Conservation (phyloP, 1,140 invertebrate species). For the Drosophila guanche region DNA sequence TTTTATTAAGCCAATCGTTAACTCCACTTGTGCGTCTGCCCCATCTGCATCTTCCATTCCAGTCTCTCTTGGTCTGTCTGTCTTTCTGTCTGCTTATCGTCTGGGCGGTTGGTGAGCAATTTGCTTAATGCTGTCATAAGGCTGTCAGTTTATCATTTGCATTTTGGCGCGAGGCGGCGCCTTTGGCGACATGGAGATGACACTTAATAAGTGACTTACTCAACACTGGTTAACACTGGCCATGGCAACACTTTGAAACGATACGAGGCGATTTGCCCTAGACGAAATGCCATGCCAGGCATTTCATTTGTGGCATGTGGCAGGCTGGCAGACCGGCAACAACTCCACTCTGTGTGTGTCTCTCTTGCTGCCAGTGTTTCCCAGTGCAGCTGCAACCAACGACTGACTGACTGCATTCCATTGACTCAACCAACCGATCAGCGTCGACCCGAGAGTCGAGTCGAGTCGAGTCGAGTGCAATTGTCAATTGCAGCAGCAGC, state of each 20-base stretch:
- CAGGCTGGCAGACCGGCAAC: slow-evolving; percentile 42
- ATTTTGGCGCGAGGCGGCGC: slow-evolving; percentile 60
- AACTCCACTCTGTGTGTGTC: too few species aligned
- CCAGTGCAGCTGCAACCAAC: slow-evolving; percentile 40
- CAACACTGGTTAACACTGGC: slow-evolving; percentile 16
- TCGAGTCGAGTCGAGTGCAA: slow-evolving; percentile 15
- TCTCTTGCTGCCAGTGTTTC: slow-evolving; percentile 1
- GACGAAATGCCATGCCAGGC: slow-evolving; percentile 45
- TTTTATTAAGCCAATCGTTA: slow-evolving; percentile 79
- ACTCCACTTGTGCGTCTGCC: slow-evolving; percentile 33
- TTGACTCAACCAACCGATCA: slow-evolving; percentile 25
- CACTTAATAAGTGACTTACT: slow-evolving; percentile 61
- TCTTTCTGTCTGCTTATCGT: slow-evolving; percentile 59
- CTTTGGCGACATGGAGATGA: slow-evolving; percentile 73
- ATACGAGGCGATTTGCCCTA: slow-evolving; percentile 2
- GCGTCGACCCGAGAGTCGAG: slow-evolving; percentile 15
- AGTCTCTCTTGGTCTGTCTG: too few species aligned
- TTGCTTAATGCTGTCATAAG: slow-evolving; percentile 81
- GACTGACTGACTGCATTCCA: slow-evolving; percentile 54
- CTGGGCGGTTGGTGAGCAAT: slow-evolving; percentile 57
- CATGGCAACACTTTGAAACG: neutral
- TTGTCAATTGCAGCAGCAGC: slow-evolving; percentile 61
- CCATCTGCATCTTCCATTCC: slow-evolving; percentile 5
- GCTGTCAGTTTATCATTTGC: slow-evolving; percentile 79
- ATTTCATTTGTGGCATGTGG: slow-evolving; percentile 71